Base-by-base conservation (phyloP, 1,140 invertebrate genomes). In the Cydia amplana region DNA sequence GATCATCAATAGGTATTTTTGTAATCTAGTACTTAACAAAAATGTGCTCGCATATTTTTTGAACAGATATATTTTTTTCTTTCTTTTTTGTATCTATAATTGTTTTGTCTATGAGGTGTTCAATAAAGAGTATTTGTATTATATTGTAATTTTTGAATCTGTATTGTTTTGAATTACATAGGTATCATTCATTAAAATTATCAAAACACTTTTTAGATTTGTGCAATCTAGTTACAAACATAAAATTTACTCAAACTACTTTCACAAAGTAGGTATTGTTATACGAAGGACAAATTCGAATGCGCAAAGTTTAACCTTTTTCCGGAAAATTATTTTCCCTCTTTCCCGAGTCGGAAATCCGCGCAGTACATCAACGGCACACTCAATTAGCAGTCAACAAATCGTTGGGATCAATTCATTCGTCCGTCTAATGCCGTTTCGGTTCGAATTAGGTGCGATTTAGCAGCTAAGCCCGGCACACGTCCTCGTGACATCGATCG, bases 401-500 rank as follows among this genome's bases (percentile, higher is more conserved):
- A 93, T 91, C 83, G 91, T 91, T 80, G 83, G 89, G 91, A 86
- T 93, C 87, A 90, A 89, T 89, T 84, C 85, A 91, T 90, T 89
- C 85, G 90, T 89, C 86, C 89, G 85, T 91, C 88, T 89, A 90
- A 91, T 90, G 90, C 90, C 85, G 85, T 87, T 90, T 90, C 87
- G 87, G 90, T 89, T 89, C 85, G 88, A 88, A 91, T 93, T 91
- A 92, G 89, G 82, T 82, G 85, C 87, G 87, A 90, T 93, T 91
- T 90, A 92, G 90, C 85, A 85, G 80, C 86, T 89, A 89, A 90
- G 87, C 89, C 85, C 85, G 88, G 88, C 92, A 90, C 92, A 94
- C 94, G 94, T 95, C 93, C 94, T 88, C 90, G 81, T 94, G 94
- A 94, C 94, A 93, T 84, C 92, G 85, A 85, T 93, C 88, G 90